A percentile compares a stretch with the other conserved stretches of the same genome.
Conservation (phyloP, 1,140 invertebrate genomes). For the Monomorium pharaonis region DNA sequence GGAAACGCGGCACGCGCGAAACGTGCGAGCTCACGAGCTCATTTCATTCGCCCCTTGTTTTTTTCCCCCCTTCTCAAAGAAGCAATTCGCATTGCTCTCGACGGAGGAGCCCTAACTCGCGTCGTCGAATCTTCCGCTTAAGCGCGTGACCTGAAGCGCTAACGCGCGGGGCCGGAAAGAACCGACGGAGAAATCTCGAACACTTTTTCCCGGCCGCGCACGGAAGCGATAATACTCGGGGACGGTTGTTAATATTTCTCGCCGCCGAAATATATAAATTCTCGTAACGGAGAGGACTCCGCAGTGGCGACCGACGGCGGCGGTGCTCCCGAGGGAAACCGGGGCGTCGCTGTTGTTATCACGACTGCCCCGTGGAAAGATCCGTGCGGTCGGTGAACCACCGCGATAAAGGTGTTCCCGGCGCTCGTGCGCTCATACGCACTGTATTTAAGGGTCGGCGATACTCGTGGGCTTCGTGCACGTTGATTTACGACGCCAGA, state of each 20-base stretch:
- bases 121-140: slow-evolving; percentile 58
- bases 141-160: slow-evolving; percentile 60
- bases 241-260: slow-evolving; percentile 59
- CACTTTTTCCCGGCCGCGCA: slow-evolving; percentile 9
- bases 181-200: slow-evolving; percentile 22
- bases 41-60: background rate
- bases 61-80: slow-evolving; percentile 56
- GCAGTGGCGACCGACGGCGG: background rate
- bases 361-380: slow-evolving; percentile 47
- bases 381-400: slow-evolving; percentile 47
- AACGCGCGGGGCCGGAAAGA: slow-evolving; percentile 39
- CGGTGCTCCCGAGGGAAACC: background rate
- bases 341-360: slow-evolving; percentile 49
- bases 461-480: background rate
- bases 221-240: slow-evolving; percentile 30
- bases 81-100: slow-evolving; percentile 38
- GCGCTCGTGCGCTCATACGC: slow-evolving; percentile 30
- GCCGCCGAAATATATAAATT: background rate
- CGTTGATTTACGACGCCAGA: background rate
- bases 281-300: background rate
- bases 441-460: slow-evolving; percentile 24
- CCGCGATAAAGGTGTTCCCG: slow-evolving; percentile 61
- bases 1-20: background rate
- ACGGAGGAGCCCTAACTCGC: slow-evolving; percentile 59
- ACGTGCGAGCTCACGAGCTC: background rate